Base-by-base conservation (phyloP, 2,797 vertebrate species). In the Melopsittacus undulatus region DNA sequence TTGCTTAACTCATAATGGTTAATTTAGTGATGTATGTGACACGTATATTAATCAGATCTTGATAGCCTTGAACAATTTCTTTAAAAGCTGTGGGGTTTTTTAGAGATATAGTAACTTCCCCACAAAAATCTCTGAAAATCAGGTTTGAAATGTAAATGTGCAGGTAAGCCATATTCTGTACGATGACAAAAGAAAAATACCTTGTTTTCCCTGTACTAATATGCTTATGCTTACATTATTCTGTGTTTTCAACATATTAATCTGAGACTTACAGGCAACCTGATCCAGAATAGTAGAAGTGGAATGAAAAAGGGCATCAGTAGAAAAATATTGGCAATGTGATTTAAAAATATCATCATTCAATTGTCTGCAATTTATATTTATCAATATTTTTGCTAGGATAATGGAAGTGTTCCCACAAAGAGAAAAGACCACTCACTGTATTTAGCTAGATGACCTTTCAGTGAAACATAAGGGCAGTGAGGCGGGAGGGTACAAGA, bases 281-380 rank as follows among this genome's bases (percentile, higher is more conserved):
- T 72, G 56, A 70, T 10, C 86, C 83, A 4, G 1, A 89, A 62
- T 24, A 94, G 80, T 85, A 96, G 78, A 3, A 93, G 68, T 12
- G 67, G 86, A 36, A 94, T 52, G 86, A 97, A 89, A 96, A 97
- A 97, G 96, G 96, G 92, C 95, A 97, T 22, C 90, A 84, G 72
- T 36, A 93, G 82, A 92, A 89, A 92, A 92, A 85, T 91, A 96
- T 95, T 91, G 93, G 94, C 92, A 96, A 96, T 96, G 91, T 93
- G 93, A 97, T 97, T 97, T 97, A 77, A 90, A 97, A 97, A 96
- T 94, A 97, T 11, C 96, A 96, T 74, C 91, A 94, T 89, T 94
- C 95, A 96, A 92, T 95, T 96, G 95, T 68, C 63, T 96, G 85
- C 95, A 96, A 96, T 96, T 96, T 93, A 46, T 94, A 96, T 96